Percentiles rank a stretch among this genome's conserved stretches.
These are phyloP conservation scores for Plagodis dolabraria DNA, from an alignment of 2,888 invertebrate genomes.

Conservation along the genomic window DNA sequence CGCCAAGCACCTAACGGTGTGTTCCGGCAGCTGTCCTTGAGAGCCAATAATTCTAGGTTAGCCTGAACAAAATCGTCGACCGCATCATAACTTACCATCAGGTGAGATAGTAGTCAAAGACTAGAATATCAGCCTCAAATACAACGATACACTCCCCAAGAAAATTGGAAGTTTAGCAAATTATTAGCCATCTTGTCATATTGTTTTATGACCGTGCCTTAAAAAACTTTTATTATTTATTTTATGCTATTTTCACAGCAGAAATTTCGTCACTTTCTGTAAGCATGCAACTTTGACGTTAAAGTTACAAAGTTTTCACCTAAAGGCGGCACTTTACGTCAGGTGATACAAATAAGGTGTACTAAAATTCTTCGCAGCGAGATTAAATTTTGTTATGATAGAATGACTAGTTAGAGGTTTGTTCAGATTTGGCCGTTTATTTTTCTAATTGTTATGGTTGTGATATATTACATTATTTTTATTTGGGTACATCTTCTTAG, in stretches of 20 bases:
- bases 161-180: neutral
- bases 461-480: too few relatives aligned
- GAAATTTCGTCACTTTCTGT: neutral
- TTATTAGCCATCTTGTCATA: neutral
- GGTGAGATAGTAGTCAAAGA: too few relatives aligned
- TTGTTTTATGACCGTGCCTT: neutral
- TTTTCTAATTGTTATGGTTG: too few relatives aligned
- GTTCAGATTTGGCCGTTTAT: too few relatives aligned
- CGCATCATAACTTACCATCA: too few relatives aligned
- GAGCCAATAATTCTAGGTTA: too few relatives aligned
- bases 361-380: conserved; percentile 1
- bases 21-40: too few relatives aligned
- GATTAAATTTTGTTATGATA: neutral
- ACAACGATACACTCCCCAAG: neutral
- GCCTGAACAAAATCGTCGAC: too few relatives aligned
- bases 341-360: neutral
- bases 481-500: too few relatives aligned
- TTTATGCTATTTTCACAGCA: neutral
- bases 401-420: neutral
- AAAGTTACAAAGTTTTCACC: neutral
- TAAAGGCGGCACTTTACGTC: neutral
- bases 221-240: neutral
- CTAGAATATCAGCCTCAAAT: neutral
- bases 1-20: too few relatives aligned
- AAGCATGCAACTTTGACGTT: neutral